Percentiles rank a stretch among this genome's conserved stretches.
Conservation (phyloP, 2,888 invertebrate species). For the Hermaeophaga mercurialis region DNA sequence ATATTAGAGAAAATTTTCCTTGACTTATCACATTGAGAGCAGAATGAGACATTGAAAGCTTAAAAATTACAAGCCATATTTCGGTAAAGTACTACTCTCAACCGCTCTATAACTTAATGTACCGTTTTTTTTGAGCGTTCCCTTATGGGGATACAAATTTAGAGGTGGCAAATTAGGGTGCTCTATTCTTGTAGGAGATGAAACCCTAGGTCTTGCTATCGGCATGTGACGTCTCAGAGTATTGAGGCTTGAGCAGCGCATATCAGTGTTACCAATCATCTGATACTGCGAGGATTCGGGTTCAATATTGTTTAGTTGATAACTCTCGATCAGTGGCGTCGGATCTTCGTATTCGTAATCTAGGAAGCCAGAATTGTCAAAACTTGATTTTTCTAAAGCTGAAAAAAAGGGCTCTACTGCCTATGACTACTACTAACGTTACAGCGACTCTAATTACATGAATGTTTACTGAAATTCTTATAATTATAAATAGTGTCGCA, state of each 20-base stretch:
- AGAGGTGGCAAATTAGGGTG: constrained; percentile 81
- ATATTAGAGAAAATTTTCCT: constrained; percentile 11
- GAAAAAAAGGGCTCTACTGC: constrained; percentile 27
- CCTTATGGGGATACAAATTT: constrained; percentile 65
- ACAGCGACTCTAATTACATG: background rate
- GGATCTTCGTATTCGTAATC: constrained; percentile 84
- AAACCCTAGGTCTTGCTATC: constrained; percentile 68
- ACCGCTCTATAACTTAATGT: constrained; percentile 47
- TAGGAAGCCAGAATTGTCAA: constrained; percentile 76
- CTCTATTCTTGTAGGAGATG: constrained; percentile 81
- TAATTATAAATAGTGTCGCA: no score
- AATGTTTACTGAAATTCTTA: no score
- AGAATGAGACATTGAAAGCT: constrained; percentile 13
- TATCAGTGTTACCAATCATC: constrained; percentile 52
- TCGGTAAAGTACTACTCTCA: constrained; percentile 47
- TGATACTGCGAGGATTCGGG: constrained; percentile 59
- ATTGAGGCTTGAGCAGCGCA: constrained; percentile 57
- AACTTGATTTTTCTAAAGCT: constrained; percentile 53
- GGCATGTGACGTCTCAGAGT: constrained; percentile 57
- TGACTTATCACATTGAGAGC: constrained; percentile 15
- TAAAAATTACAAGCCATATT: constrained; percentile 46
- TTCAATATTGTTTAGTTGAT: constrained; percentile 66
- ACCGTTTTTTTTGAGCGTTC: constrained; percentile 44
- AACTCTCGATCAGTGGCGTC: constrained; percentile 75
- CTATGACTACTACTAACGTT: constrained; percentile 25